Conservation (phyloP, 2,888 invertebrate genomes). For the Eustalomyia histrio region DNA sequence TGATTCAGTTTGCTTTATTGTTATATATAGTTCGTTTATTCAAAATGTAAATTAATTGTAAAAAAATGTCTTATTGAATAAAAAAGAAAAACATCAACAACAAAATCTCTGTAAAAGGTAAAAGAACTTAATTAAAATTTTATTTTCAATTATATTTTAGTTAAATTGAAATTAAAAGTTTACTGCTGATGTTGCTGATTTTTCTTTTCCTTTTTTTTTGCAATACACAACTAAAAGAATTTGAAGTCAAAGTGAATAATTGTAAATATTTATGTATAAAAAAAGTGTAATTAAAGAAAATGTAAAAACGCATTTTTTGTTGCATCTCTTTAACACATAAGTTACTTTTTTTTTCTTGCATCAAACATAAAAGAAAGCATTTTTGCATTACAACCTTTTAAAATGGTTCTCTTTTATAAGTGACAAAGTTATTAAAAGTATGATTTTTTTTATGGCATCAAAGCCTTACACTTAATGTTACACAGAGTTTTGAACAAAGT, state of each 20-base stretch:
- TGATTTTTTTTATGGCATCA: too few species aligned
- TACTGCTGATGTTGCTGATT: neutral
- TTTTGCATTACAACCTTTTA: too few species aligned
- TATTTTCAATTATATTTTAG: slow-evolving; percentile 2
- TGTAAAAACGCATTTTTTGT: too few species aligned
- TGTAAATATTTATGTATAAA: neutral
- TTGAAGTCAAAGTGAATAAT: neutral
- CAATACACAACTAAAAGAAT: neutral
- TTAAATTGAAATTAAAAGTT: neutral
- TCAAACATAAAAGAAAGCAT: too few species aligned
- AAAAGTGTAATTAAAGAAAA: neutral
- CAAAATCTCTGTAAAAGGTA: neutral
- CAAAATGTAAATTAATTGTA: slow-evolving; percentile 26
- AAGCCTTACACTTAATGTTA: too few species aligned
- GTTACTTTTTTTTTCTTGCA: too few species aligned
- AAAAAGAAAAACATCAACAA: too few species aligned
- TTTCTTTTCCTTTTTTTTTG: neutral
- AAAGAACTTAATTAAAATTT: slow-evolving; percentile 36
- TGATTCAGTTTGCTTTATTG: neutral
- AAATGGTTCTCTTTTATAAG: too few species aligned
- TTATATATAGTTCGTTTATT: slow-evolving; percentile 12
- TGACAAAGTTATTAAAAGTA: too few species aligned
- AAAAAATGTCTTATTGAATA: slow-evolving; percentile 9
- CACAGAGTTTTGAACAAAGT: too few species aligned
- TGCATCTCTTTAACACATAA: too few species aligned